These are phyloP conservation scores for Gymnocephalus cernua DNA, from an alignment of 2,113 vertebrate species.

Conservation along the genomic window DNA sequence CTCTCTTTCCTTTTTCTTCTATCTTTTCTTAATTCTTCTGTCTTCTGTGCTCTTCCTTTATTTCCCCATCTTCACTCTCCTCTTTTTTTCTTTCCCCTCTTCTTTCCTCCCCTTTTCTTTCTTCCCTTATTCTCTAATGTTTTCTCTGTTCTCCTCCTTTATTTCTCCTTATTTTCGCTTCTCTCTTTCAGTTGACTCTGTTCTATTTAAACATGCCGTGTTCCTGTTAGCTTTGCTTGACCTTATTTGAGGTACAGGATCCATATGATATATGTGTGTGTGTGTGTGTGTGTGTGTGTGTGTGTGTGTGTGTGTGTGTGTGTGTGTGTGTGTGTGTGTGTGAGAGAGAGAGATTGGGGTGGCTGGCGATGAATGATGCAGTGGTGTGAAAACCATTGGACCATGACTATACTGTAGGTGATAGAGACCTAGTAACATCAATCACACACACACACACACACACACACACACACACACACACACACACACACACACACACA, in stretches of 20 bases:
- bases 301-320: conserved; percentile 20
- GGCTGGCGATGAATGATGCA: conserved; percentile 65
- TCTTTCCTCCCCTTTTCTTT: background rate
- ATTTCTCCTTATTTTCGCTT: background rate
- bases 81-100: too few species aligned
- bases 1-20: background rate
- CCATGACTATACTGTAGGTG: conserved; percentile 71
- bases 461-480: conserved; percentile 17
- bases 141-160: background rate
- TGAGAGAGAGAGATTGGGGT: conserved; percentile 7
- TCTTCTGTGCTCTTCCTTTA: background rate
- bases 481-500: conserved; percentile 7
- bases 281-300: conserved; percentile 16
- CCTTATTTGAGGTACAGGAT: conserved; percentile 64
- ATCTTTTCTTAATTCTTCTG: too few species aligned
- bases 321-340: conserved; percentile 23
- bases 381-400: conserved; percentile 63
- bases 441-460: conserved; percentile 60
- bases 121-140: background rate
- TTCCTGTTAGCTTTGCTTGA: conserved; percentile 65
- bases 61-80: background rate
- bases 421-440: conserved; percentile 76
- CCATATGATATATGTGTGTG: conserved; percentile 26
- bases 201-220: conserved; percentile 42
- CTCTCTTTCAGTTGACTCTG: conserved; percentile 9